Evolutionary conservation across 2,113 vertebrate species (phyloP), one percentile per base, ranked within the genome.

Genomic region (Corythornis vintsioides): DNA sequence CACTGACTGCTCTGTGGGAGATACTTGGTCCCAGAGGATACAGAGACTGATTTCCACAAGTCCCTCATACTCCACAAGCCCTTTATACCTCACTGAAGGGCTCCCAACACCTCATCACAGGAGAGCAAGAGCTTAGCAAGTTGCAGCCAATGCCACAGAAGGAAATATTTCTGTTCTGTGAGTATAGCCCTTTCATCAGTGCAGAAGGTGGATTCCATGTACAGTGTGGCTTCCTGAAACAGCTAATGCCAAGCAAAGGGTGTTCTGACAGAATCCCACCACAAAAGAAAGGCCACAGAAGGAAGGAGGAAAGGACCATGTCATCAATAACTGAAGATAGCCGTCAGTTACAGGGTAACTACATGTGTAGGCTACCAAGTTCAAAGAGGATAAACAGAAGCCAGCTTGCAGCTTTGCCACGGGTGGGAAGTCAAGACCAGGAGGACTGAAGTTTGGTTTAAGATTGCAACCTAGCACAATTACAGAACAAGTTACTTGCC

Each of bases 111-210:
- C 18, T 10, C 33, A 77, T 21, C 13, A 48, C 1, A 2, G 45
- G 5, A 35, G 26, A 75, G 4, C 6, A 78, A 89, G 40, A 20
- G 55, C 29, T 72, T 61, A 71, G 57, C 25, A 82, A 71, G 22
- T 26, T 53, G 13, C 75, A 48, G 63, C 12, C 53, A 38, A 38
- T 35, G 25, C 50, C 70, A 57, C 50, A 76, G 53, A 9, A 42
- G 35, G 31, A 55, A 42, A 48, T 29, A 3, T 14, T n/a, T 6
- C 11, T 45, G 13, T 31, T 56, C 29, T 35, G 48, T 3, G 1
- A 61, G 2, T 3, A 47, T 0, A 0, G 12, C 38, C 14, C 43
- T 88, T 47, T 47, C 10, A 35, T 60, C 24, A 52, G 9, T 1
- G 1, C 42, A 43, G 59, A 55, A 71, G 59, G 26, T 38, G 15